These are phyloP conservation scores for Microdon myrmicae DNA, from an alignment of 2,888 invertebrate species.

Conservation along the genomic window DNA sequence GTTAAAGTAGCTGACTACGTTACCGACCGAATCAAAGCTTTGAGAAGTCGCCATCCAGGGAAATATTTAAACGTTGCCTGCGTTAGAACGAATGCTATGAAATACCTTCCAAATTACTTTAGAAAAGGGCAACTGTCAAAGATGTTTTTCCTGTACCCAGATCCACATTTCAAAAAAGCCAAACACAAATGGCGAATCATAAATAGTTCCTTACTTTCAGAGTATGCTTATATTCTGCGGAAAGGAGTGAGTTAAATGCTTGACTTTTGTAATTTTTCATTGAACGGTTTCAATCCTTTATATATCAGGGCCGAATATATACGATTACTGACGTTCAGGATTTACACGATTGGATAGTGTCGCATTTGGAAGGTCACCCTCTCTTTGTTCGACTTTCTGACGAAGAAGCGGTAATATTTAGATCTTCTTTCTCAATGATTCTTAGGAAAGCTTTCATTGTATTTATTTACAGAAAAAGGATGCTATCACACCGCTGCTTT, in stretches of 20 bases:
- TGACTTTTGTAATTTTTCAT: conserved; percentile 4
- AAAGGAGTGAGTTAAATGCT: conserved; percentile 74
- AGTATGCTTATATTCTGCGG: conserved; percentile 94
- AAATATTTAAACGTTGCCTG: conserved; percentile 94
- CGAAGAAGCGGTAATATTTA: conserved; percentile 75
- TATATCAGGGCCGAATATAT: conserved; percentile 84
- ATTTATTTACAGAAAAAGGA: conserved; percentile 73
- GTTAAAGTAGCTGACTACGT: conserved; percentile 99
- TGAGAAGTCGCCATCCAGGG: conserved; percentile 79
- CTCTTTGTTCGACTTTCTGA: conserved; percentile 81
- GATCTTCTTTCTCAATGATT: background rate
- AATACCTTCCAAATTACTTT: conserved; percentile 98
- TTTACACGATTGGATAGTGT: conserved; percentile 96
- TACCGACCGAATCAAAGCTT: conserved; percentile 89
- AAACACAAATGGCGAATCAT: conserved; percentile 99
- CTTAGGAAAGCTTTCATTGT: background rate
- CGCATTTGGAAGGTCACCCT: conserved; percentile 90
- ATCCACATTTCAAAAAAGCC: conserved; percentile 98
- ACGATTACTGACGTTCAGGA: conserved; percentile 98
- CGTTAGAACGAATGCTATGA: conserved; percentile 97
- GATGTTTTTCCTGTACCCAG: conserved; percentile 99
- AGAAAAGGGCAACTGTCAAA: conserved; percentile 92
- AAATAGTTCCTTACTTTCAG: conserved; percentile 89
- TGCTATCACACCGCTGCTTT: conserved; percentile 88
- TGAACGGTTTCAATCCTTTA: background rate